Evolutionary conservation across 2,113 vertebrate genomes (phyloP).

Genomic region (Syngnathus scovelli): DNA sequence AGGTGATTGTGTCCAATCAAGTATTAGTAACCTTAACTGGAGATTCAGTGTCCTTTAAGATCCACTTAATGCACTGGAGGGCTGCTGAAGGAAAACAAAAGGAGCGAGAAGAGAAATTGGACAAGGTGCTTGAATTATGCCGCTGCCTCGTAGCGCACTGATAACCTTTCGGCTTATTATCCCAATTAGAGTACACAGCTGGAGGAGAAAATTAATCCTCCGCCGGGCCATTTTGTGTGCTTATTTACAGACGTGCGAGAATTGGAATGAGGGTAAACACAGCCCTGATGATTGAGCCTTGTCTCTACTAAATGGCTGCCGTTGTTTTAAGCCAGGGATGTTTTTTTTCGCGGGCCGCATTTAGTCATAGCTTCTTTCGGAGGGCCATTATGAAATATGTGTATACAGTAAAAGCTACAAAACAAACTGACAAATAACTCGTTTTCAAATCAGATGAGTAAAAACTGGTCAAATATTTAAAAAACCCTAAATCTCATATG

Average conservation of each 20-base stretch:
- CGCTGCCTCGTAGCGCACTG: slow-evolving; percentile 49
- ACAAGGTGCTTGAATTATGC: slow-evolving; percentile 57
- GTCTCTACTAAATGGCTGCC: not conserved
- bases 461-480: no score
- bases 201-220: slow-evolving; percentile 69
- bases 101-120: slow-evolving; percentile 17
- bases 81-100: slow-evolving; percentile 9
- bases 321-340: slow-evolving; percentile 9
- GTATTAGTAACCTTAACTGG: not conserved
- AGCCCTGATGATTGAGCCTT: slow-evolving; percentile 1
- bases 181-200: slow-evolving; percentile 72
- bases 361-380: no score
- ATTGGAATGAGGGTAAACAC: slow-evolving; percentile 50
- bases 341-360: no score
- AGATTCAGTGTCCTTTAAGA: slow-evolving; percentile 2
- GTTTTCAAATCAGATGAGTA: no score
- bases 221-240: slow-evolving; percentile 59
- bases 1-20: not conserved
- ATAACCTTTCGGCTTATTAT: slow-evolving; percentile 74
- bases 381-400: no score
- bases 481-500: no score
- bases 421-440: no score
- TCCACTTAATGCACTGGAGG: slow-evolving; percentile 8
- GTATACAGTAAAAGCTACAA: no score
- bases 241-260: slow-evolving; percentile 60